Evolutionary conservation across 2,797 vertebrate genomes (phyloP), one percentile per base, ranked within the genome.

Genomic region (Antennarius maculatus): DNA sequence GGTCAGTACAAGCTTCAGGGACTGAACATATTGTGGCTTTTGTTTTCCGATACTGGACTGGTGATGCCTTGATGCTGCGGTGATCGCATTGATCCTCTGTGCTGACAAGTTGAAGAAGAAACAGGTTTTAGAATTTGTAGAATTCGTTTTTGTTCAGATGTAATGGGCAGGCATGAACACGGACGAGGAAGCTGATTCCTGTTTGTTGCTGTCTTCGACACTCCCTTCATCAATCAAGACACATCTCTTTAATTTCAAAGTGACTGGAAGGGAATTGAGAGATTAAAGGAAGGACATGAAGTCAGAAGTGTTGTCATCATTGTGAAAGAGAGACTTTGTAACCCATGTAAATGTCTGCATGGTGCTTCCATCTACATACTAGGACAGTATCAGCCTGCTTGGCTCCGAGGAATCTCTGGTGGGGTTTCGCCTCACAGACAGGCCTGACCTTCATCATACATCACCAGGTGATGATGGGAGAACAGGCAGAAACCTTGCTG

Each of bases 391-490:
- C 81, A 62, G 72, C 52, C 50, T 34, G 70, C 57, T 57, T 34
- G 63, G 54, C 55, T 62, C 48, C 16, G 73, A 42, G 49, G 72
- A 76, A 76, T 77, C 72, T 80, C 67, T 73, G 77, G 72, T 79
- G 46, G 61, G 88, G 82, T 90, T 90, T 89, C 74, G 45, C 74
- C 81, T 75, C 66, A 51, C 83, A 85, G 91, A 92, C 89, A 91
- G 88, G 69, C 59, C 76, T 94, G 93, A 94, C 93, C 93, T 94
- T 95, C 91, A 92, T 85, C 86, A 88, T 78, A 92, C 92, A 95
- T 94, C 90, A 94, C 82, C 91, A 93, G 93, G 93, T 93, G 94
- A 93, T 94, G 94, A 95, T 82, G 84, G 91, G 82, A 79, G 86
- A 80, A 79, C 54, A 48, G 80, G 83, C 86, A 88, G 83, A 79